Conservation (phyloP, 2,797 vertebrate species). For the Remorina albescens region DNA sequence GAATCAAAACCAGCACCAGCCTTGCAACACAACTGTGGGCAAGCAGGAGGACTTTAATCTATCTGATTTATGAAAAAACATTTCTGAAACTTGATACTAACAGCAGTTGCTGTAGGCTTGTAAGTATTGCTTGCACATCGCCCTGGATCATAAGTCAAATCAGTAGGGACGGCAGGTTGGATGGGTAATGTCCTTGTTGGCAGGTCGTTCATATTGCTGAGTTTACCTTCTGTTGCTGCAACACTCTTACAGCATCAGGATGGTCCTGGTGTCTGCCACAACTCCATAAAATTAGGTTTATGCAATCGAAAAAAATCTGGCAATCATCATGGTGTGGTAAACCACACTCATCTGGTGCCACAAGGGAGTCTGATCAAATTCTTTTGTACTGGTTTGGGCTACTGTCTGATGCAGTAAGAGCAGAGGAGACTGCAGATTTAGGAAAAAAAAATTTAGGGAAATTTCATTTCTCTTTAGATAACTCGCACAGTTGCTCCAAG, state of each 20-base stretch:
- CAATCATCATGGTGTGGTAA: slow-evolving; percentile 22
- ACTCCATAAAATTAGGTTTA: slow-evolving; percentile 47
- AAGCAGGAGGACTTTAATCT: not conserved
- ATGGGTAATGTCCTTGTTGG: slow-evolving; percentile 7
- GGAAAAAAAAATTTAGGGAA: not conserved
- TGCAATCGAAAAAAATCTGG: slow-evolving; percentile 47
- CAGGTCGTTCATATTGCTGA: not conserved
- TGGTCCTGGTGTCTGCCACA: not conserved
- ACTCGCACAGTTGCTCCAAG: slow-evolving; percentile 6
- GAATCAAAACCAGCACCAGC: not conserved
- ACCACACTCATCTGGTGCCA: slow-evolving; percentile 44
- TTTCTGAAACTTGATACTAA: not conserved
- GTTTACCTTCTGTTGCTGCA: not conserved
- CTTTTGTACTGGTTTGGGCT: slow-evolving; percentile 14
- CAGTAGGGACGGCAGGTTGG: slow-evolving; percentile 4
- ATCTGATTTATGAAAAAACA: not conserved
- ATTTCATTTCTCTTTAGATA: not conserved
- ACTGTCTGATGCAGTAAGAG: slow-evolving; percentile 9
- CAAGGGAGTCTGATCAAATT: not conserved
- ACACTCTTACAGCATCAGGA: not conserved
- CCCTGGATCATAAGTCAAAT: slow-evolving; percentile 2
- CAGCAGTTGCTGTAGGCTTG: not conserved
- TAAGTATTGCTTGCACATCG: not conserved
- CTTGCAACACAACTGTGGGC: not conserved
- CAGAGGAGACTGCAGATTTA: slow-evolving; percentile 6